Evolutionary conservation across 2,888 invertebrate genomes (phyloP), one percentile per base, ranked within the genome.

Genomic region (Synergus itoensis): DNA sequence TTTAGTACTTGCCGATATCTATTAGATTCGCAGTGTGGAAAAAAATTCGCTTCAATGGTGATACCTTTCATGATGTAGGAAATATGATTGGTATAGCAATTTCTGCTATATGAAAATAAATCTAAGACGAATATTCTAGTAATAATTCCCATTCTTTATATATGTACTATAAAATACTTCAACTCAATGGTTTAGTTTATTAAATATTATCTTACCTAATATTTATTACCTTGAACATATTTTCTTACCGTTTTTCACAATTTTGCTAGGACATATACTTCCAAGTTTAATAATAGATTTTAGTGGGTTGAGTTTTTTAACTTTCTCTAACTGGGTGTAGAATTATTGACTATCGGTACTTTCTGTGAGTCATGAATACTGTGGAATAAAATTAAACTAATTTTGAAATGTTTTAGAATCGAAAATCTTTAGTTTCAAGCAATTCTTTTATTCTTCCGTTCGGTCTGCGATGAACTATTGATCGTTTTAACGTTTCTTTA

Each of bases 241-340:
- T 28, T 28, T 28, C 28, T 28, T 28, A 28, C 3, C 28, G 28
- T 28, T 28, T 28, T 28, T 28, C 28, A 3, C 28, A 28, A 28
- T 28, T 28, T 28, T n/a, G n/a, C 28, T 4, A 36, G 36, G 36
- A 36, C 36, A 36, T 36, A 0, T 36, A 7, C 5, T 36, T 36
- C 36, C 48, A 16, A 48, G 16, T 48, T 16, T 48, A 48, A 16
- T 48, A 16, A 16, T 48, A 48, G 48, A 48, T 48, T 48, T 16
- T 48, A 16, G 48, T 48, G 48, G 48, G 48, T 16, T 48, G 16
- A 48, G 48, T 41, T 67, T 45, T 45, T 18, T n/a, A 36, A 67
- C 67, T 67, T 67, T 67, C 67, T 67, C 67, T 67, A 21, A 28
- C 14, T 64, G 21, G 67, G 45, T 21, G 43, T 67, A 21, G 40